Base-by-base conservation (phyloP, 2,797 vertebrate species). In the Linurgus olivaceus region DNA sequence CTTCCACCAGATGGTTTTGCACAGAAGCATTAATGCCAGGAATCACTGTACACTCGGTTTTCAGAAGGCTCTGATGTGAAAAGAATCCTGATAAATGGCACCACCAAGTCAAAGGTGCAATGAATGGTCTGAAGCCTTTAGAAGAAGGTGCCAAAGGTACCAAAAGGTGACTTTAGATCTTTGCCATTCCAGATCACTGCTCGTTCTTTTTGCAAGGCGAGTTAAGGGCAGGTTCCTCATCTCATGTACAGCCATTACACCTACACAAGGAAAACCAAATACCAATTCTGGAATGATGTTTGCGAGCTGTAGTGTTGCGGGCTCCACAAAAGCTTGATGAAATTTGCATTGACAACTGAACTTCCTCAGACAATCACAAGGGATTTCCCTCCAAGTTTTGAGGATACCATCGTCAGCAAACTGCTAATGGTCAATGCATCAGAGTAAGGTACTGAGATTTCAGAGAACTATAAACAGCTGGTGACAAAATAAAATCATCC, bases 1-100 rank as follows among this genome's bases (percentile, higher is more conserved):
- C 86, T 94, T 93, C 85, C 62, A 97, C 94, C 98, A 98, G 98
- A 98, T 97, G 97, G 98, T 93, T 98, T 93, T 95, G 75, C 93
- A 96, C 91, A 97, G 96, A 96, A 95, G 95, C 81, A 95, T 92
- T 96, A 96, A 96, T 65, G 96, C 95, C 95, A 94, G 94, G 96
- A 97, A 96, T 95, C 95, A 96, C 95, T 63, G 90, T 68, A 65
- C 85, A 93, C 68, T 76, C 54, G 6, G 86, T 94, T 97, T 97
- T 97, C 96, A 96, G 84, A 88, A 92, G 86, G 73, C 57, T 70
- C 25, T 1, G 19, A 92, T 58, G 28, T 24, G 45, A 95, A 90
- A 97, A 93, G 15, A 76, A 76, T 63, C 82, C 83, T 72, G 90
- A 73, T 70, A 76, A 97, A 89, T 3, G 17, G 19, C 61, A 95